A percentile compares a stretch with the other conserved stretches of the same genome.
Conservation (phyloP, 2,797 vertebrate genomes). For the Moxostoma hubbsi region DNA sequence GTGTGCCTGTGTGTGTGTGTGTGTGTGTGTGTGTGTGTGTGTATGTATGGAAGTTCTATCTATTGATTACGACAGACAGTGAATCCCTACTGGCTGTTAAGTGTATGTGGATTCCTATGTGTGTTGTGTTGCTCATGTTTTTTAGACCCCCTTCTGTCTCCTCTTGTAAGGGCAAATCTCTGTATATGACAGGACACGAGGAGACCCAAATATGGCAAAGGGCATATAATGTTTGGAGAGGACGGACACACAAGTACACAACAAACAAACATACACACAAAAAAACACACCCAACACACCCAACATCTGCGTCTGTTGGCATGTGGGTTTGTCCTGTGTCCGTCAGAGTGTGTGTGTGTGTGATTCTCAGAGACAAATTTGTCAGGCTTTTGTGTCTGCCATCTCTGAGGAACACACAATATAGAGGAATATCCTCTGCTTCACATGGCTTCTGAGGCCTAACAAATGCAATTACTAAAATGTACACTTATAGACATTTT, state of each 20-base stretch:
- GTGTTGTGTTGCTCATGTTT: constrained; percentile 34
- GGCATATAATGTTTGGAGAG: constrained; percentile 40
- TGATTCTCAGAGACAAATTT: constrained; percentile 46
- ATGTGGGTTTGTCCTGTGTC: constrained; percentile 55
- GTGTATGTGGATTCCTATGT: constrained; percentile 25
- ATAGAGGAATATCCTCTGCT: constrained; percentile 6
- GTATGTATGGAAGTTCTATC: constrained; percentile 52
- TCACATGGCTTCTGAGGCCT: constrained; percentile 20
- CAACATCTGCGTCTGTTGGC: constrained; percentile 44
- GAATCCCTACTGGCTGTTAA: constrained; percentile 62
- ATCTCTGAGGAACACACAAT: constrained; percentile 38
- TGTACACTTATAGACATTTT: no score
- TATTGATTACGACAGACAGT: constrained; percentile 72
- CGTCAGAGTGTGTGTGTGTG: constrained; percentile 52
- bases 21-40: background rate
- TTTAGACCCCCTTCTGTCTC: constrained; percentile 49
- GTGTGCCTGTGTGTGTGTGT: no score
- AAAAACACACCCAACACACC: no score
- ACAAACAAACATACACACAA: constrained; percentile 34
- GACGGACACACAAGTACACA: constrained; percentile 35
- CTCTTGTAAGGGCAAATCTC: constrained; percentile 41
- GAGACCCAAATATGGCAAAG: constrained; percentile 21
- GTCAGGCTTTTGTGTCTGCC: constrained; percentile 36
- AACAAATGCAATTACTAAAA: background rate
- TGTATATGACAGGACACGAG: constrained; percentile 56